phyloP scores from a whole-genome alignment of 2,113 vertebrate species.

The Nibea albiflora region DNA sequence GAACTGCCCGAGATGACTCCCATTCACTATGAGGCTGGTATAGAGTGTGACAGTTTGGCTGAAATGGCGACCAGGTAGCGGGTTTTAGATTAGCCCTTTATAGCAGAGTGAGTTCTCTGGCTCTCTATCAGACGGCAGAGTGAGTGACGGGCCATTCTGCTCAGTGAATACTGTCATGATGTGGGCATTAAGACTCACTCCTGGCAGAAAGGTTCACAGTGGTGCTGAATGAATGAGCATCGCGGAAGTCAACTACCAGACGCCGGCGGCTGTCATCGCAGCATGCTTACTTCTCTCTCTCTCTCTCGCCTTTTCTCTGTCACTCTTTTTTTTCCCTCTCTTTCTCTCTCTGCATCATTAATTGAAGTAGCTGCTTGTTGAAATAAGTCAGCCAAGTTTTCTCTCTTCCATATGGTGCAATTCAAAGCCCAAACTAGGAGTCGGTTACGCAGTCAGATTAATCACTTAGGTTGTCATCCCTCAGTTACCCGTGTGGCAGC shows the following conservation, averaged over 20 bases:
- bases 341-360: conserved; percentile 42
- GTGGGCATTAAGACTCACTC: conserved; percentile 72
- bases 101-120: conserved; percentile 66
- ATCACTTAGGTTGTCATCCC: conserved; percentile 10
- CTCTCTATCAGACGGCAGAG: conserved; percentile 57
- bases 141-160: conserved; percentile 76
- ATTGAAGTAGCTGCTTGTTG: conserved; percentile 52
- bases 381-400: conserved; percentile 4
- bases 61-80: conserved; percentile 43
- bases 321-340: conserved; percentile 4
- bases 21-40: conserved; percentile 38
- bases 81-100: conserved; percentile 69
- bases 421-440: conserved; percentile 21
- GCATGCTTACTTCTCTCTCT: conserved; percentile 25
- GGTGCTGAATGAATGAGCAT: conserved; percentile 62
- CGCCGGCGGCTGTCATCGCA: conserved; percentile 47
- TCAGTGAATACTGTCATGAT: conserved; percentile 76
- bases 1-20: conserved; percentile 56
- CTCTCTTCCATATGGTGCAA: conserved; percentile 21
- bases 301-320: neutral
- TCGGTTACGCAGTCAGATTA: conserved; percentile 10
- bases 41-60: conserved; percentile 47
- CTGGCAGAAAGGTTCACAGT: conserved; percentile 66
- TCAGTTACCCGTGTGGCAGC: conserved; percentile 5
- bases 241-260: conserved; percentile 56